Conservation (phyloP, 1,140 invertebrate species). For the Heliconius hermathena region DNA sequence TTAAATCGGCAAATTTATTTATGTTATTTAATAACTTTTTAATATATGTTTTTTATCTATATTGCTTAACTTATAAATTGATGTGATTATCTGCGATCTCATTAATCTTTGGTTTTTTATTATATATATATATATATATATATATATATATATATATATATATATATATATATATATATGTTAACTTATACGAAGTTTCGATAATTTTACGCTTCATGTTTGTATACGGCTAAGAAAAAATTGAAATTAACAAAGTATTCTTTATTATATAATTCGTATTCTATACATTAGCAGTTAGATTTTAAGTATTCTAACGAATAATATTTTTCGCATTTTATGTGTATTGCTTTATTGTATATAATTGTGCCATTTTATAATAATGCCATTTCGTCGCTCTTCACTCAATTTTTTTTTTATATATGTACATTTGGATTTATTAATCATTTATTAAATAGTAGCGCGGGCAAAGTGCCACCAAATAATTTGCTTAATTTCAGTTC, state of each 20-base stretch:
- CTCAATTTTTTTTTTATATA: neutral
- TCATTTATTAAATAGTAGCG: neutral
- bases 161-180: neutral
- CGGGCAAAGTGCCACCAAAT: neutral
- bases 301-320: neutral
- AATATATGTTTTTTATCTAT: neutral
- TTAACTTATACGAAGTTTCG: neutral
- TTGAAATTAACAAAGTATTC: neutral
- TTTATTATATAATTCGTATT: neutral
- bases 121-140: neutral
- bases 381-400: neutral
- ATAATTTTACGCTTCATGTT: neutral
- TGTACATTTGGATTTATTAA: neutral
- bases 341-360: neutral
- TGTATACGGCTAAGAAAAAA: neutral
- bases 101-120: neutral
- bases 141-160: neutral
- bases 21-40: neutral
- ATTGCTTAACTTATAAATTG: neutral
- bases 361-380: neutral
- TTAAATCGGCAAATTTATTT: neutral
- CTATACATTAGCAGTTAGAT: neutral
- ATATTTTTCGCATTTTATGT: neutral
- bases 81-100: neutral
- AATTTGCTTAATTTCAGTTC: neutral